Evolutionary conservation across 2,113 vertebrate genomes (phyloP), one percentile per base, ranked within the genome.

Genomic region (Lophotis ruficrista): DNA sequence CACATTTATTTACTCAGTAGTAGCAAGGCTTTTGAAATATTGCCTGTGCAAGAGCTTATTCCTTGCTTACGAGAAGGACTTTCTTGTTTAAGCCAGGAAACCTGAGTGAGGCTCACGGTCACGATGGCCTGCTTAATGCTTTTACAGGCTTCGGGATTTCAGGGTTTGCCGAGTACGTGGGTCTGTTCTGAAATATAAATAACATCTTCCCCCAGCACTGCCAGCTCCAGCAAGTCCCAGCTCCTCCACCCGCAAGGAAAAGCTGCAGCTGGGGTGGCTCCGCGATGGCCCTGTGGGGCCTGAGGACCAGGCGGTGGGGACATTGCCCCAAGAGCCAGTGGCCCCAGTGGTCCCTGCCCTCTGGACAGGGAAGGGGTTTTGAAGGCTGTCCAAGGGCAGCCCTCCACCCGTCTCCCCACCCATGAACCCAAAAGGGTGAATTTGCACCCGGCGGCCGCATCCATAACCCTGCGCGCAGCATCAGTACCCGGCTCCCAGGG

Each of bases 1-100:
- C 96, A 96, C 97, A 95, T 97, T 97, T 97, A 98, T 98, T 98
- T 97, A 97, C 94, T 96, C 93, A 95, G 95, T 94, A 97, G 96
- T 93, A 94, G 90, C 79, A 47, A 87, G 81, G 89, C 80, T 93
- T 96, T 94, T 98, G 97, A 97, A 97, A 96, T 94, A 94, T 33
- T 62, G 95, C 92, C 94, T 58, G 92, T 83, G 78, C 77, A 51
- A 58, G 89, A 76, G 64, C 80, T 84, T 89, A 70, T 22, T 65
- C 62, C 95, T 95, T 92, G 96, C 94, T 91, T 85, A 94, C 33
- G 82, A 94, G 80, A 97, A 96, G 93, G 35, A 69, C 89, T 95
- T 96, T 80, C 97, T 97, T 97, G 95, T 96, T 93, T 86, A 82
- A 97, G 94, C 92, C 92, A 76, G 96, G 96, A 95, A 97, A 97